Evolutionary conservation across 2,888 invertebrate species (phyloP).

Genomic region (Drosophila emarginata): DNA sequence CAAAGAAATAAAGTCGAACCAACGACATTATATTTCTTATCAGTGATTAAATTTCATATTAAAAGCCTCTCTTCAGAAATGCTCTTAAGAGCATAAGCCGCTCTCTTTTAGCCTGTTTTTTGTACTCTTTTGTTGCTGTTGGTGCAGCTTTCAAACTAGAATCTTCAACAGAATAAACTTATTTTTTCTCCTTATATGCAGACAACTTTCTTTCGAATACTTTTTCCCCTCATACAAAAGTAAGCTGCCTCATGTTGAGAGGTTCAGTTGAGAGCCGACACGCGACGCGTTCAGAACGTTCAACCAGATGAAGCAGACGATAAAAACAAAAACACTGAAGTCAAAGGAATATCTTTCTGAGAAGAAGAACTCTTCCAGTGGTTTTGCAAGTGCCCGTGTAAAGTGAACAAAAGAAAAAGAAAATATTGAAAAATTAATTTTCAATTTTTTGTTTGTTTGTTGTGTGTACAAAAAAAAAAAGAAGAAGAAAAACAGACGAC

Average conservation of each 20-base stretch:
- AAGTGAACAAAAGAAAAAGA: slow-evolving; percentile 50
- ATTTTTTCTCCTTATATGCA: slow-evolving; percentile 42
- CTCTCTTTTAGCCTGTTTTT: neutral
- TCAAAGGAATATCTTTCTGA: slow-evolving; percentile 2
- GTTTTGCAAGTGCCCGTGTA: slow-evolving; percentile 58
- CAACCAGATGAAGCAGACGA: slow-evolving; percentile 5
- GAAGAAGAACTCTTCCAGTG: slow-evolving; percentile 40
- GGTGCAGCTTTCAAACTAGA: slow-evolving; percentile 58
- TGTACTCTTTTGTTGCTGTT: no score
- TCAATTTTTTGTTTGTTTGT: slow-evolving; percentile 56
- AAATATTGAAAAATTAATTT: slow-evolving; percentile 11
- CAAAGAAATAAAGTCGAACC: slow-evolving; percentile 17
- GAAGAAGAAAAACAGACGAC: slow-evolving; percentile 45
- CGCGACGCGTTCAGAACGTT: slow-evolving; percentile 74
- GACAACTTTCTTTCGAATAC: slow-evolving; percentile 69
- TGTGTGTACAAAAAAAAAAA: slow-evolving; percentile 52
- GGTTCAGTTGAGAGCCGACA: slow-evolving; percentile 63
- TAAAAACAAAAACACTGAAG: neutral
- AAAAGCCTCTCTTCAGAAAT: slow-evolving; percentile 19
- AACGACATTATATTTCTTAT: slow-evolving; percentile 32
- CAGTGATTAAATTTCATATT: slow-evolving; percentile 15
- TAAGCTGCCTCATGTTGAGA: slow-evolving; percentile 43
- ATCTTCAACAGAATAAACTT: slow-evolving; percentile 45
- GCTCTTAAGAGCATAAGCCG: slow-evolving; percentile 15
- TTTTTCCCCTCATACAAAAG: slow-evolving; percentile 67